phyloP scores from a whole-genome alignment of 2,888 invertebrate species.

The Stratiomys singularior region DNA sequence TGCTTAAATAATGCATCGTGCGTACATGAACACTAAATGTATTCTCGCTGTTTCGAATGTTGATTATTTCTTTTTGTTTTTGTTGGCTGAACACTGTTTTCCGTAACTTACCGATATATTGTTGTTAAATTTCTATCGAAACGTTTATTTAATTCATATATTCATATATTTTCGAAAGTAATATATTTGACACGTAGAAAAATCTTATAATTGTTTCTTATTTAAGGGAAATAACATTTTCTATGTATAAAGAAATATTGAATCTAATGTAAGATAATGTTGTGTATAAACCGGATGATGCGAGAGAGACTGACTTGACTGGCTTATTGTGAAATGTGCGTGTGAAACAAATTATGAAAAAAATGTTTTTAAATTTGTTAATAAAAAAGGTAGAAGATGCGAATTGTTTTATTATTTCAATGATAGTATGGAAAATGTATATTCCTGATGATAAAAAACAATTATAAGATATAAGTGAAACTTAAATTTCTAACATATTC shows the following conservation, averaged over 20 bases:
- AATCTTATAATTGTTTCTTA: conserved; percentile 48
- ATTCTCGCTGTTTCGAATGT: not conserved
- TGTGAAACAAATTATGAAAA: conserved; percentile 5
- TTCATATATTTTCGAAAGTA: conserved; percentile 30
- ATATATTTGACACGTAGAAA: conserved; percentile 5
- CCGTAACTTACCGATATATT: too few relatives aligned
- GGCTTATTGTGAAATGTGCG: not conserved
- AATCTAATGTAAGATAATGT: conserved; percentile 16
- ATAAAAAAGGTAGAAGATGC: conserved; percentile 2
- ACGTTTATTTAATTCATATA: not conserved
- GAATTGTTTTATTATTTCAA: conserved; percentile 24
- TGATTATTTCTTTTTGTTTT: conserved; percentile 5
- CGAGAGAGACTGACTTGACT: not conserved
- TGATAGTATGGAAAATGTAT: not conserved
- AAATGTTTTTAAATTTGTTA: not conserved
- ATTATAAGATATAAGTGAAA: conserved; percentile 25
- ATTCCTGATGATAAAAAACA: conserved; percentile 25
- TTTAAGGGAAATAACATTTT: conserved; percentile 47
- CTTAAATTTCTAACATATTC: too few relatives aligned
- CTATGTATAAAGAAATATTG: conserved; percentile 11
- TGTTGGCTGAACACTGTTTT: too few relatives aligned
- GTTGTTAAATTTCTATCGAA: not conserved
- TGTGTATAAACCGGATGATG: conserved; percentile 9
- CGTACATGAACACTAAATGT: too few relatives aligned
- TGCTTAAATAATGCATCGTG: conserved; percentile 30